Conservation (phyloP, 2,888 invertebrate species). For the Pristionchus arcanus region DNA sequence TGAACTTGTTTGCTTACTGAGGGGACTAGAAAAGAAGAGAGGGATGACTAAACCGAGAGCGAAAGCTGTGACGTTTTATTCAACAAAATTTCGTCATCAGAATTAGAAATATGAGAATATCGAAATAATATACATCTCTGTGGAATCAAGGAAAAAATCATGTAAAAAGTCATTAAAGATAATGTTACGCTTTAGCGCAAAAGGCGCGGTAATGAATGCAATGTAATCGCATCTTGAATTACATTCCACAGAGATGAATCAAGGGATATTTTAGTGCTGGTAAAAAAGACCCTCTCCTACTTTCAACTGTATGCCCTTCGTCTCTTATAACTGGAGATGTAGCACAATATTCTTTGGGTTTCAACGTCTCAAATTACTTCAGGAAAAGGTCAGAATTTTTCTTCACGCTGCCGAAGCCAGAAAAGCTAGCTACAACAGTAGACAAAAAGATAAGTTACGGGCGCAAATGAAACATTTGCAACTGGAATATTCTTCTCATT, state of each 20-base stretch:
- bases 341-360: no score
- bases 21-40: constrained; percentile 5
- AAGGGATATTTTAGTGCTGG: background rate
- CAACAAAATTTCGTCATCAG: background rate
- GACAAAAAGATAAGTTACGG: no score
- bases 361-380: no score
- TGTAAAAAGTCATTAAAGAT: background rate
- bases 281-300: background rate
- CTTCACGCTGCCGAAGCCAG: no score
- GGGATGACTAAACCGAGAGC: background rate
- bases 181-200: background rate
- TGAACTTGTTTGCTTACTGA: constrained; percentile 40
- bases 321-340: background rate
- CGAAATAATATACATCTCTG: background rate
- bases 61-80: background rate
- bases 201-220: background rate
- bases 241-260: background rate
- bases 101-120: background rate
- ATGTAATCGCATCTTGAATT: constrained; percentile 14
- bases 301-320: background rate
- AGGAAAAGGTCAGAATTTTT: no score
- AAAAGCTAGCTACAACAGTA: no score
- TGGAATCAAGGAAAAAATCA: no score
- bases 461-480: background rate
- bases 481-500: background rate